phyloP scores from a whole-genome alignment of 2,797 vertebrate genomes.

The Oreochromis grahami region DNA sequence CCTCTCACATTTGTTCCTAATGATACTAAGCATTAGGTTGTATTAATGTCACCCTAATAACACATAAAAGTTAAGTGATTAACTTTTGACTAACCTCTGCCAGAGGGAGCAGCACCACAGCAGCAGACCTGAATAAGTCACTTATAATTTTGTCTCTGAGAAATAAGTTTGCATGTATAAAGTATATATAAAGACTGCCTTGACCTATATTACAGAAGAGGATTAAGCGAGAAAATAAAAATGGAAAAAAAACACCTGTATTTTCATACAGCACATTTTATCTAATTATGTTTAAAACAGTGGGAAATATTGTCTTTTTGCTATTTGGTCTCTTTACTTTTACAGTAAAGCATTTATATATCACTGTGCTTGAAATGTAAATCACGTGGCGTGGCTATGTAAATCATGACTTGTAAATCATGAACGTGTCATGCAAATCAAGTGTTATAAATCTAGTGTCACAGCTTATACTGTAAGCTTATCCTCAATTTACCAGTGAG shows the following conservation, averaged over 20 bases:
- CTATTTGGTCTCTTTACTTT: neutral
- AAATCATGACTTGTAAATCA: neutral
- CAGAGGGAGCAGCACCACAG: neutral
- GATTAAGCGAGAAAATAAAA: neutral
- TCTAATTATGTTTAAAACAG: neutral
- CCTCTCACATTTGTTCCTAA: neutral
- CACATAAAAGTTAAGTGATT: neutral
- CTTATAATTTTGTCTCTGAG: neutral
- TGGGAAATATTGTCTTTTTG: neutral
- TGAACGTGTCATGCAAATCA: neutral
- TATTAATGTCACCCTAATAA: neutral
- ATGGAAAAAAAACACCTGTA: neutral
- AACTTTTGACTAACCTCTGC: fast-evolving
- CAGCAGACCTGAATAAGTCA: neutral
- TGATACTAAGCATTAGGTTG: neutral
- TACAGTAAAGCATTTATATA: neutral
- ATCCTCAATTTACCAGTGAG: neutral
- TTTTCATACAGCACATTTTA: fast-evolving
- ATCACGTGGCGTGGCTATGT: fast-evolving
- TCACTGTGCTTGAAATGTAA: neutral
- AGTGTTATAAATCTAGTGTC: neutral
- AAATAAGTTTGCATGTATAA: neutral
- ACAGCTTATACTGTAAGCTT: neutral
- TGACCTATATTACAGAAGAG: neutral
- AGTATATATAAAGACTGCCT: fast-evolving